Conservation (phyloP, 2,888 invertebrate species). For the Parnassius orleans region DNA sequence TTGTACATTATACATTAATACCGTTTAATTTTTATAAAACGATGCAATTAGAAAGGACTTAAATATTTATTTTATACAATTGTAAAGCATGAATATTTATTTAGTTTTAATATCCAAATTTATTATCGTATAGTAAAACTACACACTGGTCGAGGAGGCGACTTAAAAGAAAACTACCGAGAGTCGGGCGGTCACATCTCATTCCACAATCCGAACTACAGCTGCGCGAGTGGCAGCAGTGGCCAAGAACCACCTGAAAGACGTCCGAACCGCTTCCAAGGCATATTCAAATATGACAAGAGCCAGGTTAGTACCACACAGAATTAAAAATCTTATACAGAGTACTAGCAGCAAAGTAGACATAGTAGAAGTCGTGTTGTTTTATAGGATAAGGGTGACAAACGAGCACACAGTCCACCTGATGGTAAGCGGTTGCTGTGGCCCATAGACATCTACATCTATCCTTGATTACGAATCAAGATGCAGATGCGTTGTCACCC, state of each 20-base stretch:
- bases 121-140: slow-evolving; percentile 41
- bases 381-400: no score
- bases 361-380: background rate
- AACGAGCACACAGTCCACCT: no score
- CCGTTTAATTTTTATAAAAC: no score
- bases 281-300: slow-evolving; percentile 89
- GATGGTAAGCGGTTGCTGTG: no score
- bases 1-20: no score
- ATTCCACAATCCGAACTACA: slow-evolving; percentile 94
- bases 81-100: no score
- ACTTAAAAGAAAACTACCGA: slow-evolving; percentile 64
- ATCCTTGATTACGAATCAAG: no score
- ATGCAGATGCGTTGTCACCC: no score
- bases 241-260: slow-evolving; percentile 52
- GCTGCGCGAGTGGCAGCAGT: slow-evolving; percentile 74
- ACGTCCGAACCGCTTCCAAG: slow-evolving; percentile 65
- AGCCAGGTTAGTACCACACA: slow-evolving; percentile 81
- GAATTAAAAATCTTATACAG: background rate
- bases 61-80: no score
- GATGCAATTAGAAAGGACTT: no score
- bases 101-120: no score
- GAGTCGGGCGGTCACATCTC: slow-evolving; percentile 87
- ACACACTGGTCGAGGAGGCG: slow-evolving; percentile 42
- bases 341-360: background rate
- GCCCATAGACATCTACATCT: no score